Evolutionary conservation across 1,140 invertebrate species (phyloP).

Genomic region (Ips nitidus): DNA sequence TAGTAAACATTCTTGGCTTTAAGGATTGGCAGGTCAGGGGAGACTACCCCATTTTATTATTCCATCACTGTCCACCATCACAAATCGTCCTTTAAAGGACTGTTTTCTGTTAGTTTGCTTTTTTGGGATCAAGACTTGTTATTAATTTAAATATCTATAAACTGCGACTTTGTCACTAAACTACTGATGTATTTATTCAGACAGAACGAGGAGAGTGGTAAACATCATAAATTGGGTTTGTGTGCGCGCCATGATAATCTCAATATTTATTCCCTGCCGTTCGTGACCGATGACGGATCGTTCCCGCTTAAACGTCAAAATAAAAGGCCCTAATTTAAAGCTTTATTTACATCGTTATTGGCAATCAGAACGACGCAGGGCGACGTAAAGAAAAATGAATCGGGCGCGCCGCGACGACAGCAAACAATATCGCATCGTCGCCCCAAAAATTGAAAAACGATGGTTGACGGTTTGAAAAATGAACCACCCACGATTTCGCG

Average conservation of each 20-base stretch:
- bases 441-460: slow-evolving; percentile 22
- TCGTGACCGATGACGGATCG: slow-evolving; percentile 11
- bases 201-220: too few relatives aligned
- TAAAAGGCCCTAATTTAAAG: slow-evolving; percentile 19
- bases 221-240: too few relatives aligned
- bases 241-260: neutral
- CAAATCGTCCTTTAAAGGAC: too few relatives aligned
- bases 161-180: too few relatives aligned
- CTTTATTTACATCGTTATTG: slow-evolving; percentile 24
- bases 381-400: slow-evolving; percentile 22
- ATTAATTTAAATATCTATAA: too few relatives aligned
- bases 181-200: too few relatives aligned
- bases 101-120: too few relatives aligned
- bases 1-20: too few relatives aligned
- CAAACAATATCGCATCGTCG: slow-evolving; percentile 22
- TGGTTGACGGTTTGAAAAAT: slow-evolving; percentile 19
- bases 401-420: slow-evolving; percentile 11
- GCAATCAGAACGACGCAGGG: slow-evolving; percentile 10
- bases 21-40: too few relatives aligned
- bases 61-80: too few relatives aligned
- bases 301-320: slow-evolving; percentile 21
- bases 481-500: neutral
- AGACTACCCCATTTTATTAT: too few relatives aligned
- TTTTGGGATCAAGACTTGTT: too few relatives aligned
- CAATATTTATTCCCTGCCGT: neutral